Evolutionary conservation across 1,140 invertebrate species (phyloP).

Genomic region (Nomia melanderi): DNA sequence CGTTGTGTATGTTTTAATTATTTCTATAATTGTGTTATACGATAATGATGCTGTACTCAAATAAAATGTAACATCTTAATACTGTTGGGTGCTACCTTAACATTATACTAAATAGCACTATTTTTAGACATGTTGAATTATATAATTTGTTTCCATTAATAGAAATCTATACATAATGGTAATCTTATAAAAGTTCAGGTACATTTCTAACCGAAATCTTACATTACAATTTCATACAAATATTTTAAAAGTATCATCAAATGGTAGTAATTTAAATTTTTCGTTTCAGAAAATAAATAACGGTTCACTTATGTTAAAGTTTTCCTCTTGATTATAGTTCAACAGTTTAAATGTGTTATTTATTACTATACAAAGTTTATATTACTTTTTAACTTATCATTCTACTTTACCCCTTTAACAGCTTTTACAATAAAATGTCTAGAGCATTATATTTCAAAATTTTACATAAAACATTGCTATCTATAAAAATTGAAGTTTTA

Average conservation of each 20-base stretch:
- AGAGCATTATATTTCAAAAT: neutral
- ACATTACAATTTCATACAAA: conserved; percentile 10
- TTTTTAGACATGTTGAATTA: neutral
- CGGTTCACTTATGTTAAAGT: neutral
- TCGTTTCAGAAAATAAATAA: conserved; percentile 14
- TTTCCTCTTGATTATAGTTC: neutral
- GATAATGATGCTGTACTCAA: neutral
- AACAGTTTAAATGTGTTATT: conserved; percentile 9
- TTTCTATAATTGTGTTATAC: neutral
- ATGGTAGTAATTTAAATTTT: conserved; percentile 5
- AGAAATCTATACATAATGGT: conserved; percentile 1
- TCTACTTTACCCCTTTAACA: neutral
- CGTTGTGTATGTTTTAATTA: conserved; percentile 13
- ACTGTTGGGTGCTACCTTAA: conserved; percentile 2
- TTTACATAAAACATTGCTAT: neutral
- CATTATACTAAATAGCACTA: conserved; percentile 4
- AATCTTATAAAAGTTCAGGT: conserved; percentile 6
- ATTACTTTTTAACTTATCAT: conserved; percentile 3
- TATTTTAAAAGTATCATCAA: conserved; percentile 8
- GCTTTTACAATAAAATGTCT: neutral
- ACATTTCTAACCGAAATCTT: neutral
- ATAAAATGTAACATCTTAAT: conserved; percentile 7
- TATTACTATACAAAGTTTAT: neutral
- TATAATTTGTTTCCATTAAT: conserved; percentile 5
- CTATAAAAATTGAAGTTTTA: conserved; percentile 2